Base-by-base conservation (phyloP, 2,888 invertebrate species). In the Drepanosiphum platanoidis region DNA sequence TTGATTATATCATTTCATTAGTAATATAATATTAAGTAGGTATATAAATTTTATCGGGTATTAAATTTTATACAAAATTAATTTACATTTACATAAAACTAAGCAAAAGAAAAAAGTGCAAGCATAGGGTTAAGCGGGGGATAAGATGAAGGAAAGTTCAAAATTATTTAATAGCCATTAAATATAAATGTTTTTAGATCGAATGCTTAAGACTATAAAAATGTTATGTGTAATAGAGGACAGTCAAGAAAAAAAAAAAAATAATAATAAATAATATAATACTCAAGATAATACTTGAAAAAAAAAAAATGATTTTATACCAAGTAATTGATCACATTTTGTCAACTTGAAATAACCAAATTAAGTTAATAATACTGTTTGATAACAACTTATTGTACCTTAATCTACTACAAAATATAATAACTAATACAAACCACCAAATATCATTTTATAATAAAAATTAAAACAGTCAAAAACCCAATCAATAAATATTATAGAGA, bases 321-420 rank as follows among this genome's bases (percentile, higher is more conserved):
- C 3, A 13, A 58, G 7, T 36, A 70, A 58, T 27, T 32, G 18
- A 58, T 71, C 46, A 71, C 39, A 75, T 68, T 66, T 52, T 27
- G 83, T 84, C 75, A 84, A 77, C 3, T 52, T 36, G 36, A 84
- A 68, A 77, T 66, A 83, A 64, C 32, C 66, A 74, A 77, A 68
- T 66, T 52, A 68, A 68, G n/a, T 66, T 75, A 58, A 36, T 58
- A 58, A 68, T 70, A 75, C 32, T 75, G 52, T 30, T 27, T n/a
- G n/a, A n/a, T n/a, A 34, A 58, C n/a, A 70, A 9, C 36, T 61
- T 27, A 61, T 27, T 58, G 15, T 64, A 61, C 22, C 15, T 39
- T 82, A 81, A 81, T 13, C 58, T 58, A 83, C 42, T 32, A 66
- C 74, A 74, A 46, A 27, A 58, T 58, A 36, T 32, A 52, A 8